Conservation (phyloP, 2,113 vertebrate species). For the Emydocephalus ijimae region DNA sequence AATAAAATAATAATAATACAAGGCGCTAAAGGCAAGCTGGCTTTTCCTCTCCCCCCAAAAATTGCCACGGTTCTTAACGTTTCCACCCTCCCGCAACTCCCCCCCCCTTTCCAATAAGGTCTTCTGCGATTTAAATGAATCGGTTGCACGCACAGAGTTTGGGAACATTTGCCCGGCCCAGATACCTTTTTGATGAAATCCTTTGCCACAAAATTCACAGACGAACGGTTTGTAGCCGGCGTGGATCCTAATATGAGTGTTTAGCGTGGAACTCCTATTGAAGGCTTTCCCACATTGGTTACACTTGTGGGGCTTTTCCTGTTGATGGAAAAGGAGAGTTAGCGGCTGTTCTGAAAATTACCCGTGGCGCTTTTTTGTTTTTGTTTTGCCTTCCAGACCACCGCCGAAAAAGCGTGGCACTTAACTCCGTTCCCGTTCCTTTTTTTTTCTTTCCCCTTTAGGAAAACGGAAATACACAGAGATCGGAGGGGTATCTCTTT, state of each 20-base stretch:
- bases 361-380: not conserved
- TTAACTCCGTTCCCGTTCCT: not conserved
- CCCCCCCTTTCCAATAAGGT: not conserved
- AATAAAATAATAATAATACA: too few relatives aligned
- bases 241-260: conserved; percentile 97
- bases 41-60: too few relatives aligned
- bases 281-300: conserved; percentile 99
- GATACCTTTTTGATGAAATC: conserved; percentile 98
- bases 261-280: conserved; percentile 97
- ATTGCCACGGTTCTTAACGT: not conserved
- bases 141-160: not conserved
- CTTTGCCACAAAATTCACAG: conserved; percentile 98
- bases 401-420: not conserved
- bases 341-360: not conserved
- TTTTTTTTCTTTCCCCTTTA: too few relatives aligned
- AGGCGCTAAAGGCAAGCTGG: not conserved
- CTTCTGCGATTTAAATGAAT: not conserved
- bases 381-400: not conserved
- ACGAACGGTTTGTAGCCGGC: conserved; percentile 98
- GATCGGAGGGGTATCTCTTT: not conserved
- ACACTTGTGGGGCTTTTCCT: conserved; percentile 98
- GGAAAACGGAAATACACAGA: not conserved
- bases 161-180: not conserved
- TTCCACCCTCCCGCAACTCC: not conserved
- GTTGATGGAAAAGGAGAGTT: conserved; percentile 27